Evolutionary conservation across 2,888 invertebrate genomes (phyloP), one percentile per base, ranked within the genome.

Genomic region (Leptopterna dolabrata): DNA sequence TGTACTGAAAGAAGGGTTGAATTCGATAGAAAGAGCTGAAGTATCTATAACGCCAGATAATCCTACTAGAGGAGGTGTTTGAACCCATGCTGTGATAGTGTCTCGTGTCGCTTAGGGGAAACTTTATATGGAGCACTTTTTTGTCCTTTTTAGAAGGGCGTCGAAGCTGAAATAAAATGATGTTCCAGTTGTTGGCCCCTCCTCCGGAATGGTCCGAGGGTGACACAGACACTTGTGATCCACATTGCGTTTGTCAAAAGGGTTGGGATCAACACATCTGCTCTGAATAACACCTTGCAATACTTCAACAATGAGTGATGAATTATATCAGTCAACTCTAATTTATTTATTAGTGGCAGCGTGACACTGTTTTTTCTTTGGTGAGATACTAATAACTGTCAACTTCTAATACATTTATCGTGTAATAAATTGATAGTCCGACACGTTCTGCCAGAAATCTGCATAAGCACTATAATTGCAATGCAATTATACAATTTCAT

Each of bases 191-290:
- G 78, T 78, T 78, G 78, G 19, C 45, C 45, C 45, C 14, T 43
- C 19, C n/a, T 76, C 43, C 43, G 43, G 19, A 19, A 78, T 45
- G 41, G 41, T 45, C 45, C 14, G 43, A 24, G 45, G 78, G 41
- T n/a, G 78, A 78, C 45, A 78, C 27, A 19, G 78, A 78, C 78
- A 78, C 78, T 78, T 78, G 78, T 78, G 78, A n/a, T 45, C 36
- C 19, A 24, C 41, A 19, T 24, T 9, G n/a, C 27, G 43, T 7
- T 3, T 30, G n/a, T 43, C 2, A 45, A 76, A 78, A 45, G 78
- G 78, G 78, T 78, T 19, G 27, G 13, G n/a, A 24, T 3, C 11
- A n/a, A 29, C 30, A 45, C 78, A 78, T 78, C 78, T 78, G 78
- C 78, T 45, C 41, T 45, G 43, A 4, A 36, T n/a, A 30, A 30